phyloP scores from a whole-genome alignment of 2,113 vertebrate species.

The Polypterus senegalus region DNA sequence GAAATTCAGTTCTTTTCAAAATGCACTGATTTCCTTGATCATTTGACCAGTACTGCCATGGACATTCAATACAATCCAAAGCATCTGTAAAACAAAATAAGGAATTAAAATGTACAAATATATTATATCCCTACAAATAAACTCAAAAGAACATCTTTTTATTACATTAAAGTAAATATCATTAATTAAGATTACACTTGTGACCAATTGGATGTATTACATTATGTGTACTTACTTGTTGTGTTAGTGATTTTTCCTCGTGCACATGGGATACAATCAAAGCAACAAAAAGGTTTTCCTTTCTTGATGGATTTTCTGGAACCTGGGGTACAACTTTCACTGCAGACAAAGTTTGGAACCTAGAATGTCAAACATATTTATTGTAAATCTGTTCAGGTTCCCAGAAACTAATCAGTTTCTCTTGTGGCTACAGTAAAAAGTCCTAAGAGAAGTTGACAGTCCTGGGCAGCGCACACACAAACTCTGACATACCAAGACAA shows the following conservation, averaged over 20 bases:
- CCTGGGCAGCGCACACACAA: no score
- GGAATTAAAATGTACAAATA: not conserved
- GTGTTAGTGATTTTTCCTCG: conserved; percentile 18
- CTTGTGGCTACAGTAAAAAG: no score
- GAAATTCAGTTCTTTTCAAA: conserved; percentile 4
- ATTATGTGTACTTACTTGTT: conserved; percentile 11
- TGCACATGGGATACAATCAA: conserved; percentile 10
- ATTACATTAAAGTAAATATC: not conserved
- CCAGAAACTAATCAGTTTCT: no score
- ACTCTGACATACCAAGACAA: no score
- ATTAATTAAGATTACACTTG: no score
- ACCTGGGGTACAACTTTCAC: conserved; percentile 13
- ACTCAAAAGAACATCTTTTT: no score
- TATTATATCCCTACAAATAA: no score
- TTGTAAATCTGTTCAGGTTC: no score
- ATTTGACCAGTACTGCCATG: not conserved
- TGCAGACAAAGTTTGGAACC: conserved; percentile 17
- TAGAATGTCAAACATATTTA: not conserved
- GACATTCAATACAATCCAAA: conserved; percentile 2
- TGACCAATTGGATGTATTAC: no score
- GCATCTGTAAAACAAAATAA: conserved; percentile 1
- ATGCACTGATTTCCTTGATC: not conserved
- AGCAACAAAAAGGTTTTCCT: no score
- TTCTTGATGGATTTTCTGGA: conserved; percentile 11
- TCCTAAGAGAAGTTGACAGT: no score